These are phyloP conservation scores for Tortrix viridana DNA, from an alignment of 2,888 invertebrate species.

Conservation along the genomic window DNA sequence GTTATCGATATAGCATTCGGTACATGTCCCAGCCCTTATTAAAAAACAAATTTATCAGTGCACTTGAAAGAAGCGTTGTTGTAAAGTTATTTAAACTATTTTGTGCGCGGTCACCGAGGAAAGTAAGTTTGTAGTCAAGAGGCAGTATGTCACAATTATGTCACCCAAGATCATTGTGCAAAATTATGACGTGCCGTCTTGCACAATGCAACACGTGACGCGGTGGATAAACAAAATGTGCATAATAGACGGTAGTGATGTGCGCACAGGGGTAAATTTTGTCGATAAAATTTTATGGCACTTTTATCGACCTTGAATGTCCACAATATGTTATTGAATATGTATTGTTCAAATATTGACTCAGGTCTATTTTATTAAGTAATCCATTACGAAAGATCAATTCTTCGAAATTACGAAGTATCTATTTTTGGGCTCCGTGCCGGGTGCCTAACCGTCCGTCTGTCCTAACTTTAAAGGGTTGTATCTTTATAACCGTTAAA, in stretches of 20 bases:
- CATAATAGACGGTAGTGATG: conserved; percentile 42
- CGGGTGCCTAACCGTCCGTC: no score
- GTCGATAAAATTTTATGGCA: conserved; percentile 9
- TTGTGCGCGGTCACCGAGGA: not conserved
- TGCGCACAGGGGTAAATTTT: not conserved
- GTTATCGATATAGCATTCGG: conserved; percentile 20
- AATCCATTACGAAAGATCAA: no score
- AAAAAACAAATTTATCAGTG: conserved; percentile 13
- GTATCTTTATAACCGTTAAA: no score
- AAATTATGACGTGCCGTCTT: conserved; percentile 40
- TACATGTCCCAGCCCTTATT: conserved; percentile 19
- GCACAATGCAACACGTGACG: conserved; percentile 40
- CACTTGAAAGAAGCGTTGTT: not conserved
- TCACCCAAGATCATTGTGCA: conserved; percentile 40
- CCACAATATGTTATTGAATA: not conserved
- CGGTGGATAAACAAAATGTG: conserved; percentile 37
- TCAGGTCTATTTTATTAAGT: no score
- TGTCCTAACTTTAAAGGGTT: no score
- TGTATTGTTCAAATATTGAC: no score
- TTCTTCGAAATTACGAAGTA: no score
- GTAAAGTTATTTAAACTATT: not conserved
- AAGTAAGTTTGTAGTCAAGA: conserved; percentile 17
- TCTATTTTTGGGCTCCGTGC: no score
- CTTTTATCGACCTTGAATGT: not conserved
- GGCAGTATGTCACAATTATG: conserved; percentile 34